Percentiles rank a stretch among this genome's conserved stretches.
phyloP scores from a whole-genome alignment of 92 coral and sea anemone genomes.

The Pocillopora grandis region DNA sequence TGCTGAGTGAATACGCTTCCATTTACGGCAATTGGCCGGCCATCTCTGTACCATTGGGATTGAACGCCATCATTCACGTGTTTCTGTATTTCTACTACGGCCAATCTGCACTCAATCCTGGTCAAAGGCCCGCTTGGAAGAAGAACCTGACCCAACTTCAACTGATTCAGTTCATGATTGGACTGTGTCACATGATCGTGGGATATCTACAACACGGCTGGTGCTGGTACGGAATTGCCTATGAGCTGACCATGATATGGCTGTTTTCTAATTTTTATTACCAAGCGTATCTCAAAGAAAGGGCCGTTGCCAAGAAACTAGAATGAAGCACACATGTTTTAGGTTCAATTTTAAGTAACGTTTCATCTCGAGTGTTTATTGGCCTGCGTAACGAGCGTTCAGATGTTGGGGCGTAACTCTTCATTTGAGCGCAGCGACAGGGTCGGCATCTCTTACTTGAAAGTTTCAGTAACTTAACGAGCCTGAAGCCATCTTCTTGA shows the following conservation, averaged over 20 bases:
- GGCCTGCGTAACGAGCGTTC: no score
- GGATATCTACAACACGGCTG: conserved; percentile 69
- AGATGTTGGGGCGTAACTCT: no score
- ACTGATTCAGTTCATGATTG: conserved; percentile 72
- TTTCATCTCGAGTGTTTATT: background rate
- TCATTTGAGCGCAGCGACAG: no score
- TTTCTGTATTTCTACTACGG: conserved; percentile 81
- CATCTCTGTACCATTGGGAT: conserved; percentile 55
- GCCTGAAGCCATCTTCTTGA: no score
- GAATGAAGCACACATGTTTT: conserved; percentile 2
- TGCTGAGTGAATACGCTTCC: conserved; percentile 66
- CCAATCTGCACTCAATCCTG: conserved; percentile 68
- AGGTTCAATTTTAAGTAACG: background rate
- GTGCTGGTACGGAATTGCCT: conserved; percentile 67
- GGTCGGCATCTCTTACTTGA: no score
- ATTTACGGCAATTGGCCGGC: conserved; percentile 73
- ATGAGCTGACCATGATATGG: conserved; percentile 66
- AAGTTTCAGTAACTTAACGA: no score
- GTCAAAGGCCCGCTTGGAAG: conserved; percentile 80
- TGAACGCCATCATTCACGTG: conserved; percentile 74
- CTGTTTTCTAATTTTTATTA: conserved; percentile 79
- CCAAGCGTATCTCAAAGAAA: conserved; percentile 62
- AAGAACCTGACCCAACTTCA: conserved; percentile 77
- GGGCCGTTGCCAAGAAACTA: conserved; percentile 25
- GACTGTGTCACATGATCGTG: conserved; percentile 53